Percentiles rank a stretch among this genome's conserved stretches.
These are phyloP conservation scores for Heterotis niloticus DNA, from an alignment of 2,113 vertebrate species.

Conservation along the genomic window DNA sequence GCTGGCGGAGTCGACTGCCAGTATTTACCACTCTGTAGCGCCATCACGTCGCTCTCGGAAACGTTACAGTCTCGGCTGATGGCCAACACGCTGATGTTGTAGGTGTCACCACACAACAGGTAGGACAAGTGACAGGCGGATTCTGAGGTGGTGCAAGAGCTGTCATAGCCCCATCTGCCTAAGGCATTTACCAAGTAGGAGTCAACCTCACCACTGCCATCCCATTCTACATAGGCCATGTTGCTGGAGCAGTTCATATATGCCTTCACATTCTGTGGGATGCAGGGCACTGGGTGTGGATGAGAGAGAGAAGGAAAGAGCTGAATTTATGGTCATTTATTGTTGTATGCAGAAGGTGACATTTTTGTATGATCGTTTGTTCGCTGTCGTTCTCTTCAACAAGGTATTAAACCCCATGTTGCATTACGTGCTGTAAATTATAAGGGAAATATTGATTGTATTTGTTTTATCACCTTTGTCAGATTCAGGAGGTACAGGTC, in stretches of 20 bases:
- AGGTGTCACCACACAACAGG: conserved; percentile 58
- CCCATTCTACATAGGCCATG: conserved; percentile 54
- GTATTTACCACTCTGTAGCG: conserved; percentile 54
- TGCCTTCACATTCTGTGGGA: conserved; percentile 41
- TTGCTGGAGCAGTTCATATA: conserved; percentile 48
- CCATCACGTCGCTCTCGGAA: conserved; percentile 36
- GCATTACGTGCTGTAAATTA: no score
- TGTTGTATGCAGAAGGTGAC: not conserved
- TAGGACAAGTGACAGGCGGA: conserved; percentile 47
- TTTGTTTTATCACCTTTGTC: no score
- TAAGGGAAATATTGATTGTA: no score
- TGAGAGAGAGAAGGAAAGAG: not conserved
- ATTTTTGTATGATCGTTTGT: no score
- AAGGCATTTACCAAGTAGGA: conserved; percentile 56
- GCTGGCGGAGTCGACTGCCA: no score
- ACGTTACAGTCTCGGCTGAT: conserved; percentile 51
- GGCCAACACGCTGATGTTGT: conserved; percentile 61
- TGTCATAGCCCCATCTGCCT: conserved; percentile 36
- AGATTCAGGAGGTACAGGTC: not conserved
- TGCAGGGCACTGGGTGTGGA: conserved; percentile 57
- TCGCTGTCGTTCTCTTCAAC: no score
- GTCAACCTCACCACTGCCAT: conserved; percentile 40
- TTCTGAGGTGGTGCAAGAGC: conserved; percentile 42
- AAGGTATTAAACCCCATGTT: no score
- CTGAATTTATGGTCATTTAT: no score